Conservation (phyloP, 2,797 vertebrate genomes). For the Pygocentrus nattereri region DNA sequence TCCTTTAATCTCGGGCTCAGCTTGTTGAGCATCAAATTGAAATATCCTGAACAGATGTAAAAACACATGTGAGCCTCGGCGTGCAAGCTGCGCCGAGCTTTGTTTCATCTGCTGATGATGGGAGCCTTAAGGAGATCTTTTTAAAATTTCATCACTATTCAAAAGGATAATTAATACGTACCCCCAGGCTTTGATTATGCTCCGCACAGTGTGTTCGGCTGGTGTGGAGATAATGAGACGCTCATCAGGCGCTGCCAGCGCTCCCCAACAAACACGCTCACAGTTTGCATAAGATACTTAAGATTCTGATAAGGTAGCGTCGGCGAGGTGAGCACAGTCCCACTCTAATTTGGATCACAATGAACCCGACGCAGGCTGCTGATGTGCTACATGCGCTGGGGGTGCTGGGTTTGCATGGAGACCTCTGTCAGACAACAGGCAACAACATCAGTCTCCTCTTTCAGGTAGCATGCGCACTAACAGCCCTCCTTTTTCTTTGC, state of each 20-base stretch:
- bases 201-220: slow-evolving; percentile 90
- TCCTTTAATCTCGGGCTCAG: slow-evolving; percentile 93
- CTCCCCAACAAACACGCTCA: slow-evolving; percentile 73
- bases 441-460: slow-evolving; percentile 67
- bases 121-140: slow-evolving; percentile 98
- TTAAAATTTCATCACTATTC: slow-evolving; percentile 99
- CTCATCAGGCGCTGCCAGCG: slow-evolving; percentile 90
- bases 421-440: slow-evolving; percentile 80
- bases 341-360: slow-evolving; percentile 88
- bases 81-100: slow-evolving; percentile 93
- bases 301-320: slow-evolving; percentile 86
- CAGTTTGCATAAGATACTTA: slow-evolving; percentile 93
- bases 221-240: slow-evolving; percentile 96
- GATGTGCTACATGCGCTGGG: slow-evolving; percentile 72
- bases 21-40: slow-evolving; percentile 97
- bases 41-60: slow-evolving; percentile 99
- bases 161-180: slow-evolving; percentile 99
- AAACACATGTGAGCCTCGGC: slow-evolving; percentile 95
- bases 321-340: slow-evolving; percentile 70
- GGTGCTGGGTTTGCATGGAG: slow-evolving; percentile 76
- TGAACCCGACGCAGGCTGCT: slow-evolving; percentile 80
- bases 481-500: slow-evolving; percentile 27
- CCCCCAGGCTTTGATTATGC: slow-evolving; percentile 99
- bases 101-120: slow-evolving; percentile 98
- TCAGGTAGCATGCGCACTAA: slow-evolving; percentile 8